A percentile compares a stretch with the other conserved stretches of the same genome.
phyloP scores from a whole-genome alignment of 2,888 invertebrate species.

The Alcis repandata region DNA sequence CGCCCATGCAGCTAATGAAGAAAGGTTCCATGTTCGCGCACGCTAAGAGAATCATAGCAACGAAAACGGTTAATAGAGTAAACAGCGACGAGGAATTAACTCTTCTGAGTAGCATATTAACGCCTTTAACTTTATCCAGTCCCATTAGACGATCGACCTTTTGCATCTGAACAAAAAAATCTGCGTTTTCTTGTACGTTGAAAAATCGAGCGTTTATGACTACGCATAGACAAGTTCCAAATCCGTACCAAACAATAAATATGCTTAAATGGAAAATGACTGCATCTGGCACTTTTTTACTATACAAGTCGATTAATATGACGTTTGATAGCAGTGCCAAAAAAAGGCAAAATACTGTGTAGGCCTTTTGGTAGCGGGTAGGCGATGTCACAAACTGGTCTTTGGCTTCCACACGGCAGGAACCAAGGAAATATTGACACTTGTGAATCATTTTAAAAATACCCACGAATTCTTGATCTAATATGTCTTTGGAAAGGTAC shows the following conservation, averaged over 20 bases:
- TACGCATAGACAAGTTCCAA: slow-evolving; percentile 50
- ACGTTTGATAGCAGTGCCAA: slow-evolving; percentile 40
- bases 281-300: slow-evolving; percentile 34
- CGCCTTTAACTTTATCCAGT: slow-evolving; percentile 54
- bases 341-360: slow-evolving; percentile 54
- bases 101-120: slow-evolving; percentile 51
- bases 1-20: slow-evolving; percentile 41
- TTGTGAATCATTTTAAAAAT: slow-evolving; percentile 53
- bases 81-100: slow-evolving; percentile 48
- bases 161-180: slow-evolving; percentile 66
- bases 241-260: slow-evolving; percentile 46
- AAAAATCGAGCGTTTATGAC: slow-evolving; percentile 64
- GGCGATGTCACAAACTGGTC: slow-evolving; percentile 62
- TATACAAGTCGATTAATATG: slow-evolving; percentile 36
- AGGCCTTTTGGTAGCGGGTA: slow-evolving; percentile 60
- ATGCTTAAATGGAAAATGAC: slow-evolving; percentile 44
- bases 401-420: slow-evolving; percentile 62
- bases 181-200: slow-evolving; percentile 58
- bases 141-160: slow-evolving; percentile 67
- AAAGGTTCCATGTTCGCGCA: slow-evolving; percentile 29
- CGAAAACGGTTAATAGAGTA: slow-evolving; percentile 36
- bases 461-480: slow-evolving; percentile 61
- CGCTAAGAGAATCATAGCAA: slow-evolving; percentile 37
- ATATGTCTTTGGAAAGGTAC: slow-evolving; percentile 65
- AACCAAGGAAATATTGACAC: slow-evolving; percentile 61